Base-by-base conservation (phyloP, 92 coral and sea anemone species). In the Porites lobata region DNA sequence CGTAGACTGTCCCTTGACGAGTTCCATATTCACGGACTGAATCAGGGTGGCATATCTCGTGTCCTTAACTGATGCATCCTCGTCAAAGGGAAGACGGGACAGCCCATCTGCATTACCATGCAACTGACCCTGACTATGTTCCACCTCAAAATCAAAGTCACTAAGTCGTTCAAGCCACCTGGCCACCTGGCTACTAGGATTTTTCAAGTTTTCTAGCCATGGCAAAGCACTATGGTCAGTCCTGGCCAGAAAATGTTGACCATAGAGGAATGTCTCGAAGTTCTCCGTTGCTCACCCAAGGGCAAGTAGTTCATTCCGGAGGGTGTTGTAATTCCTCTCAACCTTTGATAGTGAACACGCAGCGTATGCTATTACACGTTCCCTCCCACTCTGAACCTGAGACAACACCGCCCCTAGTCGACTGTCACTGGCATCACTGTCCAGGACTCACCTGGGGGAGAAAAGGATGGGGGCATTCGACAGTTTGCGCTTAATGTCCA, bases 341-440 rank as follows among this genome's bases (percentile, higher is more conserved):
- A 78, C 22, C 69, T 88, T 81, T 3, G 87, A 58, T 17, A 65
- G 82, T 32, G 54, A 82, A 14, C 71, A 9, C 8, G 82, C 82
- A 4, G 78, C 78, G 67, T 80, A 75, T 26, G 78, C 84, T 64
- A 54, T 88, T 1, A 82, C 78, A 38, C 50, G 64, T 65, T 81
- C 78, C 19, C 24, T 53, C 52, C 78, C 79, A 54, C 29, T 65
- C 53, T 88, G 91, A 72, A 88, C 67, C 79, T 88, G 83, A 2
- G 82, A 81, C 15, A 88, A 75, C 78, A 79, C 72, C 13, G 66
- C 73, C 52, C 90, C 75, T 47, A 87, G 14, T 2, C 81, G 86
- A 20, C 50, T 47, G 29, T 85, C 78, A 47, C 90, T 85, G 47
- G 90, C 86, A 75, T 90, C 93, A 3, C 90, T 19, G 32, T 29